Conservation (phyloP, 2,113 vertebrate species). For the Microcebus tavaratra region DNA sequence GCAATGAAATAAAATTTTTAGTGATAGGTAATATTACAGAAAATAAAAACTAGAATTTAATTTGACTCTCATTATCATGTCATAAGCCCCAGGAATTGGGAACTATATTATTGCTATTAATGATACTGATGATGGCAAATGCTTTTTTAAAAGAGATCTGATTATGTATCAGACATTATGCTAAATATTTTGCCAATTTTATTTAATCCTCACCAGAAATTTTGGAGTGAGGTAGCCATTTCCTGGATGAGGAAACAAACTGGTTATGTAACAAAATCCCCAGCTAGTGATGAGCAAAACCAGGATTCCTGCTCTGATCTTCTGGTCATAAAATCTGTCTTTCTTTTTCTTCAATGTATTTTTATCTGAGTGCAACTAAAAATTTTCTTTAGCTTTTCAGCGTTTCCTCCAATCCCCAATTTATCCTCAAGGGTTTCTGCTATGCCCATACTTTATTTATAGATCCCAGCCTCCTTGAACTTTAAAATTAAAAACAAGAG, state of each 20-base stretch:
- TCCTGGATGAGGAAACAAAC: not conserved
- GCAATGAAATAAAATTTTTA: not conserved
- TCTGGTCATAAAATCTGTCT: not conserved
- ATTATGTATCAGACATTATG: not conserved
- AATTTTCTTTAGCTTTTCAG: not conserved
- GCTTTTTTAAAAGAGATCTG: not conserved
- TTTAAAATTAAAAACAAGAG: not conserved
- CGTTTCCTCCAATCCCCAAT: not conserved
- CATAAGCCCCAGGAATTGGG: not conserved
- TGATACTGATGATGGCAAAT: not conserved
- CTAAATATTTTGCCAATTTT: slow-evolving; percentile 12
- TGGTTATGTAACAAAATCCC: not conserved
- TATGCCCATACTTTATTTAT: not conserved
- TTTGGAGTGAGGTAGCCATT: not conserved
- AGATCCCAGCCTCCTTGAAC: not conserved
- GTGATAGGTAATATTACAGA: not conserved
- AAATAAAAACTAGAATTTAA: not conserved
- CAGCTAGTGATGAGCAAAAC: not conserved
- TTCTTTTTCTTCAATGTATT: not conserved
- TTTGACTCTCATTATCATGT: not conserved
- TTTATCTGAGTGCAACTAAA: not conserved
- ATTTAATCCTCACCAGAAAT: not conserved
- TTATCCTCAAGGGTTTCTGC: not conserved
- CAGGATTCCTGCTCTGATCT: not conserved
- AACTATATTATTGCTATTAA: not conserved